Conservation (phyloP, 2,113 vertebrate genomes). For the Lampris megalopsis region DNA sequence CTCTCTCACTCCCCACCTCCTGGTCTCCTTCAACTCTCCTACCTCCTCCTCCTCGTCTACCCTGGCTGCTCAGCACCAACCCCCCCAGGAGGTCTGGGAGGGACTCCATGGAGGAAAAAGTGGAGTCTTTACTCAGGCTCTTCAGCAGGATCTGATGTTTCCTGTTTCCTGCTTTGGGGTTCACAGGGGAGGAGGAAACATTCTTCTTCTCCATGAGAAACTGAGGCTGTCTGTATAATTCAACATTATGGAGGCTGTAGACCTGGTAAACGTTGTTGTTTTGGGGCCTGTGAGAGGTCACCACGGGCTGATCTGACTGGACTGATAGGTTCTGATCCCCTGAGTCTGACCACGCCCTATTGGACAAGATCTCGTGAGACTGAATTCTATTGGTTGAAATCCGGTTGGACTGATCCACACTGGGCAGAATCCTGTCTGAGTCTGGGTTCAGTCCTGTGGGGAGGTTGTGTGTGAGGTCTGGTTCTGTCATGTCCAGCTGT, state of each 20-base stretch:
- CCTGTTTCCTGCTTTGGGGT: slow-evolving; percentile 57
- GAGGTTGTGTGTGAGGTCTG: slow-evolving; percentile 75
- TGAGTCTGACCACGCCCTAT: not conserved
- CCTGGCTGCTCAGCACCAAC: slow-evolving; percentile 59
- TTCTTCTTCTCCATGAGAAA: slow-evolving; percentile 76
- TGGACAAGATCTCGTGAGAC: not conserved
- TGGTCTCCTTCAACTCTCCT: slow-evolving; percentile 71
- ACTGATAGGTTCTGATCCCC: not conserved
- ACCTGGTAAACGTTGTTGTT: slow-evolving; percentile 88
- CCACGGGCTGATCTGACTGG: not conserved
- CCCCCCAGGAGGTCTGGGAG: slow-evolving; percentile 89
- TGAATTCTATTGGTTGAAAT: not conserved
- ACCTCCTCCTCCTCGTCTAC: slow-evolving; percentile 72
- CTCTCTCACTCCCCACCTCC: slow-evolving; percentile 71
- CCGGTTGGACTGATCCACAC: accelerated
- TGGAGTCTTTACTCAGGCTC: slow-evolving; percentile 91
- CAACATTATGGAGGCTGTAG: slow-evolving; percentile 89
- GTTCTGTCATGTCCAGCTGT: slow-evolving; percentile 63
- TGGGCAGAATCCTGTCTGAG: not conserved
- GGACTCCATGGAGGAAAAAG: slow-evolving; percentile 92
- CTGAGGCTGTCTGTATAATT: slow-evolving; percentile 83
- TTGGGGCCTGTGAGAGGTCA: slow-evolving; percentile 35
- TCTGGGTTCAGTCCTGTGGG: slow-evolving; percentile 36
- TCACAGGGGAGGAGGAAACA: slow-evolving; percentile 41
- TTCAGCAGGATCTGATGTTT: slow-evolving; percentile 86